Base-by-base conservation (phyloP, 2,888 invertebrate species). In the Unio pictorum region DNA sequence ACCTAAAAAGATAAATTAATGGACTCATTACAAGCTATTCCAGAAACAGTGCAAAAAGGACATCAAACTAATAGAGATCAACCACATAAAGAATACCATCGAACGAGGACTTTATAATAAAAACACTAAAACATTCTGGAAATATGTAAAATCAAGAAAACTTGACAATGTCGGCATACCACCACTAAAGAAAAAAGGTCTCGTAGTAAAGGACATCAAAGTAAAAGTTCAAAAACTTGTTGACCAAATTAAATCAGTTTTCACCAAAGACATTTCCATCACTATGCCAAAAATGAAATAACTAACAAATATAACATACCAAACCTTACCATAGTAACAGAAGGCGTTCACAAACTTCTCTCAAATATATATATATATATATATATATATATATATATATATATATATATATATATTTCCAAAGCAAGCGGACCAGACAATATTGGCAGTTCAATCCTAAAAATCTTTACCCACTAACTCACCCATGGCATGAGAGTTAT, bases 111-210 rank as follows among this genome's bases (percentile, higher is more conserved):
- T 72, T 23, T 70, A 68, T 17, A 62, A 75, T 15, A 68, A 74
- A 4, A 74, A 78, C 66, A 55, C 74, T 15, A 75, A 79, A 45
- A 74, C 72, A 26, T 76, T 76, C 54, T 78, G 73, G 72, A 57
- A 63, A 15, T 75, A 72, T 66, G 69, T 75, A 8, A 78, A 78
- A 58, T 67, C 70, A 3, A 64, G 68, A 23, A 66, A 69, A 54
- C 68, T 71, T 54, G 74, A 76, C 61, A 71, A 66, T 28, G 56
- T 66, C 45, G 75, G 73, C 15, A 67, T 69, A 55, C 64, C 72
- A 1, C 77, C 73, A 17, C 66, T 76, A 0, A 73, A 73, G 28
- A 68, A 67, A 56, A 71, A 73, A 74, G 73, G 1, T 55, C 62
- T 17, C 71, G 74, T 1, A 1, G 34, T 68, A 28, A 71, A 65